A percentile compares a stretch with the other conserved stretches of the same genome.
Evolutionary conservation across 2,113 vertebrate species (phyloP).

Genomic region (Cheirogaleus medius): DNA sequence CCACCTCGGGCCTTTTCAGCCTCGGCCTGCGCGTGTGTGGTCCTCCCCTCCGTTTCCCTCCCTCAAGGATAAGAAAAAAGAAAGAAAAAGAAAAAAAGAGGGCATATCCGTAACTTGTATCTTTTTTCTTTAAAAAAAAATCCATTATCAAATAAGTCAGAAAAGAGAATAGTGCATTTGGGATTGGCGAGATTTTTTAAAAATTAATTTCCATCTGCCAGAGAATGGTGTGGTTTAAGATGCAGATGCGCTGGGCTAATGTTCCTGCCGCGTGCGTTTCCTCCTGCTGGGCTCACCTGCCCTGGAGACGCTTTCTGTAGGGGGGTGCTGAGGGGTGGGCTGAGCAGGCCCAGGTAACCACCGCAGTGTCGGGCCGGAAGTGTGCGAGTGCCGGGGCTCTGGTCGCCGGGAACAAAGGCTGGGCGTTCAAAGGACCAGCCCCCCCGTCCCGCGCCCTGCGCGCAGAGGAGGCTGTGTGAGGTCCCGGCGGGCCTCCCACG

Average conservation of each 20-base stretch:
- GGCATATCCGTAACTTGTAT: background rate
- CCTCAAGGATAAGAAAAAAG: background rate
- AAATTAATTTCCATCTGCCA: background rate
- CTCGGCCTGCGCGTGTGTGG: background rate
- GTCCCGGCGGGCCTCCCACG: background rate
- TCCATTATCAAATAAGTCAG: background rate
- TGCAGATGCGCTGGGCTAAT: rapidly evolving
- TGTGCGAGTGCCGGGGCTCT: slow-evolving; percentile 57
- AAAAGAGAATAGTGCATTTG: no score
- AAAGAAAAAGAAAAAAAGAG: background rate
- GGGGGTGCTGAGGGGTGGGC: slow-evolving; percentile 62
- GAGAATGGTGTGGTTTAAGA: background rate
- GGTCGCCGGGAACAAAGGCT: slow-evolving; percentile 76
- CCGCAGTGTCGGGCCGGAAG: slow-evolving; percentile 50
- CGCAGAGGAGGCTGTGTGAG: background rate
- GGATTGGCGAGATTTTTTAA: background rate
- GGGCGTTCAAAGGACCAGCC: slow-evolving; percentile 73
- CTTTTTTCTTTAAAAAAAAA: background rate
- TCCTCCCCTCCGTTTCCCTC: background rate
- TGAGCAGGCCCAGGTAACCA: slow-evolving; percentile 77
- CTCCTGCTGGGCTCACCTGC: background rate
- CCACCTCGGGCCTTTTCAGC: background rate
- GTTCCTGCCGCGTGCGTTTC: rapidly evolving
- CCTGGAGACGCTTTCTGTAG: background rate
- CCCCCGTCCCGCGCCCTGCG: slow-evolving; percentile 48